Evolutionary conservation across 2,113 vertebrate species (phyloP).

Genomic region (Pipra filicauda): DNA sequence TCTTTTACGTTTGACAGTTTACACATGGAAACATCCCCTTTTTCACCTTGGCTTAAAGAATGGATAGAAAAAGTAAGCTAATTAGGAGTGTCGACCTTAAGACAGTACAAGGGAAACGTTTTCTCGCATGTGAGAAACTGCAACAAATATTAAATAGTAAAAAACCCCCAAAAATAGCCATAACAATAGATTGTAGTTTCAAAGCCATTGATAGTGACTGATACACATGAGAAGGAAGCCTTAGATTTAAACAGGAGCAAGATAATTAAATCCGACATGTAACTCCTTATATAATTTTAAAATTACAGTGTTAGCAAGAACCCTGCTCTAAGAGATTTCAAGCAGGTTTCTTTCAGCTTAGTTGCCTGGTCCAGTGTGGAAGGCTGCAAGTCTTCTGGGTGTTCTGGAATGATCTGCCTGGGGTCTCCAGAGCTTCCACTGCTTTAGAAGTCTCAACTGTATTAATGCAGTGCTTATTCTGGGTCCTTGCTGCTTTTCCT

Average conservation of each 20-base stretch:
- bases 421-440: neutral
- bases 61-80: neutral
- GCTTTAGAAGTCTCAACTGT: neutral
- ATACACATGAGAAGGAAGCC: neutral
- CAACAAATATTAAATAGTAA: neutral
- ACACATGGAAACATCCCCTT: no score
- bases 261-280: neutral
- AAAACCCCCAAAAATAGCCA: neutral
- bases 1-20: neutral
- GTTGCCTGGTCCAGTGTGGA: neutral
- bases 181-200: neutral
- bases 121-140: neutral
- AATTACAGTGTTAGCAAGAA: neutral
- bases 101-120: neutral
- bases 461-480: neutral
- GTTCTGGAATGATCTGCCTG: neutral
- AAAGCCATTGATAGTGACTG: neutral
- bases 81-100: neutral
- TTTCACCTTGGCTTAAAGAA: neutral
- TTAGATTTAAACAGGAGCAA: neutral
- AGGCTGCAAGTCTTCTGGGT: neutral
- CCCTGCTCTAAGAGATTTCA: neutral
- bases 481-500: neutral
- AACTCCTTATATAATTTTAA: neutral
- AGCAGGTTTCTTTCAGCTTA: neutral